Percentiles rank a stretch among this genome's conserved stretches.
phyloP scores from a whole-genome alignment of 53 echinoderm and acorn worm species.

The Holothuria leucospilota region DNA sequence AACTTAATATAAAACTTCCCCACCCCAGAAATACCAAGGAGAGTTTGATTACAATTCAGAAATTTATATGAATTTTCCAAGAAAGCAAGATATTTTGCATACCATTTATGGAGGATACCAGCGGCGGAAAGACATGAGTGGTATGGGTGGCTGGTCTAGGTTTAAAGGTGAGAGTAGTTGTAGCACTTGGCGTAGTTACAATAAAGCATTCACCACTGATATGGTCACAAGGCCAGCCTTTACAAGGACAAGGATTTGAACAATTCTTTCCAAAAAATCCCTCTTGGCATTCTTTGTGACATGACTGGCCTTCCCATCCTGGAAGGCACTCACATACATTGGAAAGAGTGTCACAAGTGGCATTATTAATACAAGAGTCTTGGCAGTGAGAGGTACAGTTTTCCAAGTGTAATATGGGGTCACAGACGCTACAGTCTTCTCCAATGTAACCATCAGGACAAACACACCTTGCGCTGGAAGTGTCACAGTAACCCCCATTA shows the following conservation, averaged over 20 bases:
- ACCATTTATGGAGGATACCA: conserved; percentile 2
- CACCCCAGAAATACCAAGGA: too few species aligned
- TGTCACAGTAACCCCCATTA: conserved; percentile 61
- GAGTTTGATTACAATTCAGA: too few species aligned
- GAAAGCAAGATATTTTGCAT: not conserved
- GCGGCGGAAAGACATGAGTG: conserved; percentile 19
- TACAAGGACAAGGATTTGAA: conserved; percentile 18
- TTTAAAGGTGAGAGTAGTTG: not conserved
- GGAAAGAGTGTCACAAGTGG: conserved; percentile 50
- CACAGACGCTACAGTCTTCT: conserved; percentile 64
- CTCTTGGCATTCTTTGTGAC: conserved; percentile 36
- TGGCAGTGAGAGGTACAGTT: conserved; percentile 64
- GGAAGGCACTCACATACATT: conserved; percentile 59
- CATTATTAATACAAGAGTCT: conserved; percentile 54
- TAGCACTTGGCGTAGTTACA: conserved; percentile 1
- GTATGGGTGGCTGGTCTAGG: conserved; percentile 6
- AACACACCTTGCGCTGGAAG: conserved; percentile 11
- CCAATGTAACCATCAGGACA: conserved; percentile 60
- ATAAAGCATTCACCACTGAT: conserved; percentile 35
- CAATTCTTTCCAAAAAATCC: conserved; percentile 57
- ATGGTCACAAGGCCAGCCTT: conserved; percentile 46
- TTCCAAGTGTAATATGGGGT: conserved; percentile 48
- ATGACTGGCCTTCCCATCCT: conserved; percentile 60
- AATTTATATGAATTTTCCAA: not conserved
- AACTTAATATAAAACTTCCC: too few species aligned